Percentiles rank a stretch among this genome's conserved stretches.
These are phyloP conservation scores for Xanthorhoe spadicearia DNA, from an alignment of 2,888 invertebrate species.

Conservation along the genomic window DNA sequence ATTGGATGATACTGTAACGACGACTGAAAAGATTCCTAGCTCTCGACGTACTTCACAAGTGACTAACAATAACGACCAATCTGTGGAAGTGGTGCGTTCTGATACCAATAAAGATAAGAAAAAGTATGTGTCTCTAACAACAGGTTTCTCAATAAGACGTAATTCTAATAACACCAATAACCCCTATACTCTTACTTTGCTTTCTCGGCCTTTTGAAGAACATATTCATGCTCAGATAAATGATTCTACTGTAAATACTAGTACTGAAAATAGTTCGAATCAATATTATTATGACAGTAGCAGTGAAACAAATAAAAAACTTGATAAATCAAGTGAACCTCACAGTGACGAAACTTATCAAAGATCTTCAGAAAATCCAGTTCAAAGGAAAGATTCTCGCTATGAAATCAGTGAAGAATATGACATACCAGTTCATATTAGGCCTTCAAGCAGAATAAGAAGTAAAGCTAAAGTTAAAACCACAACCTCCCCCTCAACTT, in stretches of 20 bases:
- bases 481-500: conserved; percentile 51
- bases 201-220: conserved; percentile 70
- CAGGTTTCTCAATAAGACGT: conserved; percentile 79
- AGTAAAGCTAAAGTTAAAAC: conserved; percentile 38
- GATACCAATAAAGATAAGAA: conserved; percentile 61
- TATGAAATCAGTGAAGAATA: conserved; percentile 56
- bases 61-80: conserved; percentile 65
- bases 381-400: conserved; percentile 57
- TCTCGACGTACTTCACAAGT: conserved; percentile 57
- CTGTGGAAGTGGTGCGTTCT: conserved; percentile 61
- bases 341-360: conserved; percentile 43
- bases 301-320: conserved; percentile 53
- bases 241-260: conserved; percentile 11
- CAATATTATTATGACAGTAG: conserved; percentile 58
- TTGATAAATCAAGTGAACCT: conserved; percentile 46
- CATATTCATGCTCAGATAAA: conserved; percentile 48
- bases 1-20: conserved; percentile 66
- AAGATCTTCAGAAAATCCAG: conserved; percentile 50
- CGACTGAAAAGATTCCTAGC: conserved; percentile 66
- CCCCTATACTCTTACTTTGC: conserved; percentile 76
- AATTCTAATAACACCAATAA: conserved; percentile 73
- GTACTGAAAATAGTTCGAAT: conserved; percentile 49
- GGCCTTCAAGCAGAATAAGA: conserved; percentile 50
- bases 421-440: conserved; percentile 58
- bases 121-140: conserved; percentile 74